Evolutionary conservation across 2,113 vertebrate species (phyloP), one percentile per base, ranked within the genome.

Genomic region (Pomatorhinus ruficollis): DNA sequence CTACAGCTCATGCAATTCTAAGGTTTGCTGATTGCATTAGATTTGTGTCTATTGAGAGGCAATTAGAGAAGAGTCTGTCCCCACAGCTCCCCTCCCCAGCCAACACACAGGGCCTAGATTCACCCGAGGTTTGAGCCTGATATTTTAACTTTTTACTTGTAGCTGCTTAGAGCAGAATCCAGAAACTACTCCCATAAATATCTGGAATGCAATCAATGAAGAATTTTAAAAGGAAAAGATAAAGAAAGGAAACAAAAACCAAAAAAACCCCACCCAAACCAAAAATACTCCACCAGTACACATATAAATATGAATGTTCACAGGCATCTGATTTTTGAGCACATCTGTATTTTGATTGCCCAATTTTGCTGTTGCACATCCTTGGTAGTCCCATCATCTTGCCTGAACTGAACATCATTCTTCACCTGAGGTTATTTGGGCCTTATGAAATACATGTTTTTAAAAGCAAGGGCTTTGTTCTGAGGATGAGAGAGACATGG

Each of bases 401-500:
- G 28, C 24, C 59, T 74, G 56, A 81, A 42, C 24, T 24, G 28
- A 70, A 40, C 25, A n/a, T 33, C 16, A n/a, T 75, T 88, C 47
- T 66, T 60, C 47, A 74, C 39, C 27, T 28, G 18, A 70, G 17
- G 25, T 57, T 87, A 10, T 81, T 15, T 70, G 64, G 17, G 22
- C 39, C 20, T 89, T 33, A 31, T 53, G 35, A 87, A 74, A 53
- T 49, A 45, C 24, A 6, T 40, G 13, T n/a, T 25, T 84, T 74
- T 70, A 37, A 37, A 69, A 3, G 21, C 3, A 2, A 42, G 35
- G 30, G 8, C 39, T 37, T 45, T 53, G 8, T 83, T 90, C 57
- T 44, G 77, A 69, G 50, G 28, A 60, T 0, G 0, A 27, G 20
- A 56, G 35, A 47, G 49, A 45, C 14, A 31, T 0, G 0, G 52